Evolutionary conservation across 1,140 invertebrate species (phyloP), one percentile per base, ranked within the genome.

Genomic region (Steinernema khuongi): DNA sequence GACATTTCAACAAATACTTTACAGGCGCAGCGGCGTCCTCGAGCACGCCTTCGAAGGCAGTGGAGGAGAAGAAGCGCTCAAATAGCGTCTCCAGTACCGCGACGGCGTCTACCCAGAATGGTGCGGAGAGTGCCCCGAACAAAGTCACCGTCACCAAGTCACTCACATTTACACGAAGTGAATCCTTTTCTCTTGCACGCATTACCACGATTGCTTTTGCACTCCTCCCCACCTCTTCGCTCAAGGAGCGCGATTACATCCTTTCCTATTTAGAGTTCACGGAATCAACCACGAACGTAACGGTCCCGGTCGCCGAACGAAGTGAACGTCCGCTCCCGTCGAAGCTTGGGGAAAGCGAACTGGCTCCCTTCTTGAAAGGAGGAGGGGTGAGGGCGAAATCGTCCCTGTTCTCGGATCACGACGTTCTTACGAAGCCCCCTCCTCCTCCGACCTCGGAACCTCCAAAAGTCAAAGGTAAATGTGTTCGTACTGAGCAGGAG

Each of bases 141-240:
- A 60, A 60, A 60, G 50, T 26, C 11, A 17, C 50, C 50, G 22
- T 60, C 50, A 60, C 50, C 50, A 60, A 60, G 19, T 60, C 50
- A 7, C 19, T 60, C 14, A 60, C 50, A 4, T 60, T 60, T 26
- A 60, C 50, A 60, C 50, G 50, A 60, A 60, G 50, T 60, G 4
- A 11, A 17, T 26, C 14, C 26, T 60, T 60, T n/a, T 41, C 36
- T 41, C n/a, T n/a, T n/a, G n/a, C n/a, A n/a, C n/a, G n/a, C n/a
- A 60, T 60, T 60, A n/a, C 14, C 50, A 60, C 50, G 4, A 41
- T 26, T 60, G 14, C 50, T 14, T 26, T 60, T 60, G 36, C n/a
- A 7, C 36, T n/a, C 50, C 11, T 60, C 26, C 19, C 19, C 19
- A 60, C 19, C 22, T 60, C 14, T 14, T 7, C 26, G 7, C 26